Evolutionary conservation across 2,888 invertebrate species (phyloP), one percentile per base, ranked within the genome.

Genomic region (Cactoblastis cactorum): DNA sequence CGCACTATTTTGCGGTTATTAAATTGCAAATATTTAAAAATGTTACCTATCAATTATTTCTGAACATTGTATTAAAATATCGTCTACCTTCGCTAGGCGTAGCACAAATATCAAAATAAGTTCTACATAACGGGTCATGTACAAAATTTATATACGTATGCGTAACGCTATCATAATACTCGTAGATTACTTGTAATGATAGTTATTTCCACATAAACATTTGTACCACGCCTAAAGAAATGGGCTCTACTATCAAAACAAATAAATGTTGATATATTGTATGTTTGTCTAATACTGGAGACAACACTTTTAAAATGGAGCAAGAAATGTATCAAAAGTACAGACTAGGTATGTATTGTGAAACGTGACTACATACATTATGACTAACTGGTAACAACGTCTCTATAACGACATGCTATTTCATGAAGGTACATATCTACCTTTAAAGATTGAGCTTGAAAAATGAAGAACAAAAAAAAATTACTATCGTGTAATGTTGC

Each of bases 341-440:
- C 53, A 53, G 51, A 48, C 47, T 47, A 51, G 49, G 35, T 52
- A 49, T 48, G 49, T 59, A 54, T 49, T 56, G 56, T 65, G 49
- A 41, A 34, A 49, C 34, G 28, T 49, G 41, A 41, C 33, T 41
- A 49, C 53, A 68, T 33, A 47, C 51, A 69, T 68, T 73, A 78
- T 61, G 67, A 70, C 77, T 83, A 81, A 74, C 64, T 86, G 86
- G 86, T 86, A 86, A 86, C 86, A 83, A 83, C 70, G 68, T 72
- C 74, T 69, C 69, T 76, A 74, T 43, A 24, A 24, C 6, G 41
- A 41, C 14, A 41, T 41, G 12, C 24, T 14, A 24, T 14, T 41
- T 12, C 24, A 14, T 24, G 24, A 41, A 41, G 41, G 41, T 12
- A 41, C 11, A n/a, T 35, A 33, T 35, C 2, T 35, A 5, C 0